Conservation (phyloP, 2,113 vertebrate genomes). For the Corydoras sp. region DNA sequence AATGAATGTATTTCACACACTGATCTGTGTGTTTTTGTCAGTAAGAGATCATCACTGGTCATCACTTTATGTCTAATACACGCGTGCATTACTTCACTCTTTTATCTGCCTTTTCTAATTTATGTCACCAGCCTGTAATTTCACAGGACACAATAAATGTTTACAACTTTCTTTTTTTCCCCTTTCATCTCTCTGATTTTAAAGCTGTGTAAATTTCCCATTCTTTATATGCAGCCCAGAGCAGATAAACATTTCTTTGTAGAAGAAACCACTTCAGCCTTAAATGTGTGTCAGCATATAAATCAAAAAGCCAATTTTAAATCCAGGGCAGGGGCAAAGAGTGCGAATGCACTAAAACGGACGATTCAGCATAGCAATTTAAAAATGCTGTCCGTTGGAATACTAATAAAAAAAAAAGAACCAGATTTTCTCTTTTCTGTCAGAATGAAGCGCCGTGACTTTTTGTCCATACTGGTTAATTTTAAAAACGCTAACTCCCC, state of each 20-base stretch:
- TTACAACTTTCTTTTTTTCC: neutral
- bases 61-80: too few relatives aligned
- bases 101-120: too few relatives aligned
- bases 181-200: neutral
- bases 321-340: neutral
- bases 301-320: conserved; percentile 4
- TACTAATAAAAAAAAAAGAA: neutral
- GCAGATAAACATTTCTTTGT: neutral
- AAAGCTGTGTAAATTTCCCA: neutral
- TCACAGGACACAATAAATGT: neutral
- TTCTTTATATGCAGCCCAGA: neutral
- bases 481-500: conserved; percentile 9
- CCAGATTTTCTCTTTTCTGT: neutral
- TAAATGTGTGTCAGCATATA: neutral
- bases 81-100: too few relatives aligned
- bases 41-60: too few relatives aligned
- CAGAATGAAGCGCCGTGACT: neutral
- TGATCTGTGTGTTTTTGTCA: too few relatives aligned
- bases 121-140: too few relatives aligned
- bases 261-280: neutral
- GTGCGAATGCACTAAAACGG: neutral
- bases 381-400: too few relatives aligned
- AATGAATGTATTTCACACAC: too few relatives aligned
- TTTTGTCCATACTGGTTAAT: neutral
- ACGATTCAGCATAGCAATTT: conserved; percentile 18